Conservation (phyloP, 2,113 vertebrate genomes). For the Ciconia maguari region DNA sequence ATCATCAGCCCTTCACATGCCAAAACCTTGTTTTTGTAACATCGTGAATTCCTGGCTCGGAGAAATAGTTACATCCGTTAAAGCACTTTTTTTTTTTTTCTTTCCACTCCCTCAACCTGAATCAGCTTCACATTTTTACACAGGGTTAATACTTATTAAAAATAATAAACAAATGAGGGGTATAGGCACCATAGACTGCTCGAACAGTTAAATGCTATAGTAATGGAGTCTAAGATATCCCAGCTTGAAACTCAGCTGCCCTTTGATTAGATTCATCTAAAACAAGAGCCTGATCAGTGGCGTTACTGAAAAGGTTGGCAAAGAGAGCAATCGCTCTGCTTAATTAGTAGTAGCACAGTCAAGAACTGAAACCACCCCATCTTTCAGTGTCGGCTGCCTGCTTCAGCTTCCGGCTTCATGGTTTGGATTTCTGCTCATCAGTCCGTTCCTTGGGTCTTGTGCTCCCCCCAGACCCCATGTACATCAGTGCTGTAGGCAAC, state of each 20-base stretch:
- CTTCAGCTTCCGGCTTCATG: slow-evolving; percentile 18
- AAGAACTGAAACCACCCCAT: not conserved
- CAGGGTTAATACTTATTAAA: slow-evolving; percentile 9
- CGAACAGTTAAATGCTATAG: not conserved
- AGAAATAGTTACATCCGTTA: not conserved
- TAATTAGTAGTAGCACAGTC: not conserved
- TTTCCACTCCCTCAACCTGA: not conserved
- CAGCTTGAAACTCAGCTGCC: not conserved
- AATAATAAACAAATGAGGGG: slow-evolving; percentile 8
- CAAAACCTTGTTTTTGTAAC: not conserved
- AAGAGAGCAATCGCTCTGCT: slow-evolving; percentile 11
- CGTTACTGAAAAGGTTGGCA: not conserved
- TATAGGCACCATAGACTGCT: slow-evolving; percentile 61
- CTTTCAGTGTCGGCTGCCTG: not conserved
- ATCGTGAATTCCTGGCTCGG: not conserved
- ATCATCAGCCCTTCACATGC: slow-evolving; percentile 28
- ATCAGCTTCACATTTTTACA: not conserved
- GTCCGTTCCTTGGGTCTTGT: not conserved
- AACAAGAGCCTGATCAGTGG: not conserved
- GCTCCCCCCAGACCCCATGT: not conserved
- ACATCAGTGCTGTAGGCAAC: not conserved
- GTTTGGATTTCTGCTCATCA: slow-evolving; percentile 21
- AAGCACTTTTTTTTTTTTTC: not conserved
- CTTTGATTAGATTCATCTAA: not conserved
- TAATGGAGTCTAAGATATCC: not conserved